phyloP scores from a whole-genome alignment of 2,888 invertebrate species.

The Spodoptera littoralis region DNA sequence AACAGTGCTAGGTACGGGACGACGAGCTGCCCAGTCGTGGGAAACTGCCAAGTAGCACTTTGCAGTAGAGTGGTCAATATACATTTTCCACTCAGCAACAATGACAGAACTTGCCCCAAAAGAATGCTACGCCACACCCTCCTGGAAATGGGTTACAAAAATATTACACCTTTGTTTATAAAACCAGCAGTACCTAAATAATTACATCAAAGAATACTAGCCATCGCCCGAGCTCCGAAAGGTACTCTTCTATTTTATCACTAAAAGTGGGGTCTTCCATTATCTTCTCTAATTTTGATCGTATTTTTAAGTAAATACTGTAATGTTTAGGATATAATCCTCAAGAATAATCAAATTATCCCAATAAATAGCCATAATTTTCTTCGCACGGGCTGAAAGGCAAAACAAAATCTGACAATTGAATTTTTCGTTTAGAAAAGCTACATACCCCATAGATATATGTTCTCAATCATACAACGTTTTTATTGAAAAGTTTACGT shows the following conservation, averaged over 20 bases:
- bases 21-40: constrained; percentile 94
- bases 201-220: constrained; percentile 72
- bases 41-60: constrained; percentile 91
- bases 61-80: constrained; percentile 92
- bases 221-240: constrained; percentile 92
- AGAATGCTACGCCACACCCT: constrained; percentile 92
- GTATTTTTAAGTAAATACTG: constrained; percentile 50
- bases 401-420: constrained; percentile 67
- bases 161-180: constrained; percentile 11
- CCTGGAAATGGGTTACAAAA: constrained; percentile 80
- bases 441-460: background rate
- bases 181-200: constrained; percentile 33
- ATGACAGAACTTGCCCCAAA: constrained; percentile 92
- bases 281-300: constrained; percentile 34
- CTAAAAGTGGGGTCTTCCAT: constrained; percentile 88
- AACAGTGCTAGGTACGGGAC: constrained; percentile 94
- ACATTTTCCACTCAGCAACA: constrained; percentile 93
- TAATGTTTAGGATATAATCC: constrained; percentile 47
- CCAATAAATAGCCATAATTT: constrained; percentile 59
- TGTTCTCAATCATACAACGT: background rate
- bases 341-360: constrained; percentile 42
- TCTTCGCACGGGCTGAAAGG: constrained; percentile 42
- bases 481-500: too few relatives aligned
- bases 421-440: constrained; percentile 52
- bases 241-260: constrained; percentile 91